Evolutionary conservation across 2,113 vertebrate genomes (phyloP).

Genomic region (Istiophorus platypterus): DNA sequence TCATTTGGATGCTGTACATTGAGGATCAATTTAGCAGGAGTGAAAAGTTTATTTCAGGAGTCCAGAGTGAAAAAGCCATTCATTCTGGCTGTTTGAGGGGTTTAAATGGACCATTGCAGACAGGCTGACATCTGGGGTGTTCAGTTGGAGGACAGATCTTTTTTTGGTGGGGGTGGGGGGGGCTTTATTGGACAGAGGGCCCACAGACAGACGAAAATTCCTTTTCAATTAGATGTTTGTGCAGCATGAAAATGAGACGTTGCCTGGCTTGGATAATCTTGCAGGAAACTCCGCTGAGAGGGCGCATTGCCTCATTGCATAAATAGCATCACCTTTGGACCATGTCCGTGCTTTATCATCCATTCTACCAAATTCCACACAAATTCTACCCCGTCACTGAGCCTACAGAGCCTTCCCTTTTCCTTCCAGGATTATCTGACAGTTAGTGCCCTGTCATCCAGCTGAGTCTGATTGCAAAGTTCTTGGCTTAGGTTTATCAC

Average conservation of each 20-base stretch:
- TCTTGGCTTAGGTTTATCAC: constrained; percentile 30
- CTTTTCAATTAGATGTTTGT: constrained; percentile 45
- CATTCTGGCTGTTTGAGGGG: background rate
- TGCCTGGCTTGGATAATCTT: constrained; percentile 33
- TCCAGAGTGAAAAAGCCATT: constrained; percentile 20
- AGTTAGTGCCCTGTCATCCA: constrained; percentile 21
- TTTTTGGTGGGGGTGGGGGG: background rate
- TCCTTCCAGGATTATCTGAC: background rate
- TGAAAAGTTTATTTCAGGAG: constrained; percentile 34
- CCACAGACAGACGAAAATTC: constrained; percentile 24
- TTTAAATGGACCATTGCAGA: constrained; percentile 39
- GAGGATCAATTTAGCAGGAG: constrained; percentile 6
- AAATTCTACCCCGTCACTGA: background rate
- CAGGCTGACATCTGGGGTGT: constrained; percentile 25
- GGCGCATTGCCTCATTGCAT: constrained; percentile 4
- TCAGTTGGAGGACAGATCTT: constrained; percentile 23
- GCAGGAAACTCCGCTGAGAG: constrained; percentile 34
- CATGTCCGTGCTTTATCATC: constrained; percentile 1
- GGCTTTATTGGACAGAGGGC: background rate
- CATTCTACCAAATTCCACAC: background rate
- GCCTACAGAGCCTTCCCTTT: background rate
- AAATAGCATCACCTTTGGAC: constrained; percentile 22
- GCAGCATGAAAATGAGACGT: constrained; percentile 29
- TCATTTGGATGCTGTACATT: constrained; percentile 10
- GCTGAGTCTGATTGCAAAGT: constrained; percentile 6